Conservation (phyloP, 2,888 invertebrate genomes). For the Lasioglossum oenotherae region DNA sequence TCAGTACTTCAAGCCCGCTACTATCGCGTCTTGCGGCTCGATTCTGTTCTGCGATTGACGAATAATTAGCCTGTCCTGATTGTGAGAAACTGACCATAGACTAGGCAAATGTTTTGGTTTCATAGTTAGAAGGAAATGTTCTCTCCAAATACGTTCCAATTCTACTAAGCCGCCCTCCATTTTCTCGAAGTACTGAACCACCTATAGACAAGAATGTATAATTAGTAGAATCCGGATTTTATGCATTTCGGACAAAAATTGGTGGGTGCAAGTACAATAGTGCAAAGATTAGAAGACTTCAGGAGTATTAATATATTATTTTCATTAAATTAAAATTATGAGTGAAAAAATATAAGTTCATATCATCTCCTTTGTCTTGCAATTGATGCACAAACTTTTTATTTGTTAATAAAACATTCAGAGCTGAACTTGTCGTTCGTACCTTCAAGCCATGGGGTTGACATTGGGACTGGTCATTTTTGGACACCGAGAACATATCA, state of each 20-base stretch:
- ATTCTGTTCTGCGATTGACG: constrained; percentile 81
- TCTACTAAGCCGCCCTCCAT: constrained; percentile 87
- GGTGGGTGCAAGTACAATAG: no score
- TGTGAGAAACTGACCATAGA: constrained; percentile 91
- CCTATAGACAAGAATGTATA: constrained; percentile 77
- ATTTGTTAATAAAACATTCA: not conserved
- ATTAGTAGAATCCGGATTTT: no score
- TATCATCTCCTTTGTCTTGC: no score
- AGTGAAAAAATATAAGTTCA: no score
- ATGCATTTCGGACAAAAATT: no score
- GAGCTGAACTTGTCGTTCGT: constrained; percentile 5
- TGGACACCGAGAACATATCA: constrained; percentile 36
- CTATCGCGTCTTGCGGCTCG: constrained; percentile 79
- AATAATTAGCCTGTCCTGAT: constrained; percentile 86
- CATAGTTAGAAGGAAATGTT: constrained; percentile 91
- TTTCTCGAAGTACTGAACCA: constrained; percentile 87
- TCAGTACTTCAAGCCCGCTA: constrained; percentile 74
- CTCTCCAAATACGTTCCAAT: constrained; percentile 91
- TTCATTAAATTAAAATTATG: no score
- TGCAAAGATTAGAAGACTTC: no score
- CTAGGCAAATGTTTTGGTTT: constrained; percentile 89
- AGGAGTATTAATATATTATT: no score
- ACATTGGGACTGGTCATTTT: constrained; percentile 60
- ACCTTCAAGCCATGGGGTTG: constrained; percentile 80
- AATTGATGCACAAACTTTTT: no score